phyloP scores from a whole-genome alignment of 92 coral and sea anemone genomes.

The Blastomussa wellsi region DNA sequence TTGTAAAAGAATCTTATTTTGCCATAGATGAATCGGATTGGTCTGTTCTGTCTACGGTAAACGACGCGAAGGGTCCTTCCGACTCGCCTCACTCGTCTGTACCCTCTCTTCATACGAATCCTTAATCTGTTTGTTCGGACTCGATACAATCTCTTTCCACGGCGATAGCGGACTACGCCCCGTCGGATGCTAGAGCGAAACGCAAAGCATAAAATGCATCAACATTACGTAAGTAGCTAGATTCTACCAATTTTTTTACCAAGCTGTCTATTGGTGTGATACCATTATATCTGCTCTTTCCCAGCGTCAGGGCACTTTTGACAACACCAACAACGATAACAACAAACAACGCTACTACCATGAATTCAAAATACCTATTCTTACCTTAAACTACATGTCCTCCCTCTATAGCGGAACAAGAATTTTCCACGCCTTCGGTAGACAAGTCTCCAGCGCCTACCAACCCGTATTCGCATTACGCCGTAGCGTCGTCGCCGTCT shows the following conservation, averaged over 20 bases:
- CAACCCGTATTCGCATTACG: conserved; percentile 26
- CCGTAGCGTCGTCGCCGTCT: conserved; percentile 16
- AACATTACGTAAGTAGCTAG: neutral
- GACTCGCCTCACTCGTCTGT: conserved; percentile 8
- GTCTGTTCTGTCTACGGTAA: neutral
- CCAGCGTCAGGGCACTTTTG: too few species aligned
- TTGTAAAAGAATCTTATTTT: conserved; percentile 8
- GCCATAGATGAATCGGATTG: conserved; percentile 23
- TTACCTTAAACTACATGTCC: conserved; percentile 7
- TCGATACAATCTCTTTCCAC: conserved; percentile 9
- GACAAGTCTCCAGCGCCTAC: conserved; percentile 17
- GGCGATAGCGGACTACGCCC: conserved; percentile 18
- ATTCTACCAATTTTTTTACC: too few species aligned
- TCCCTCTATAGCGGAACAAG: conserved; percentile 28
- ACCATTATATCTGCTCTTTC: too few species aligned
- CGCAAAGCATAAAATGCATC: neutral
- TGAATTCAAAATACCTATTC: neutral
- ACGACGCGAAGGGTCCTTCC: neutral
- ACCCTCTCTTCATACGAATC: conserved; percentile 14
- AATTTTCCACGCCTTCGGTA: conserved; percentile 17
- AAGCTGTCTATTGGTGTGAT: too few species aligned
- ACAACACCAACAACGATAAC: too few species aligned
- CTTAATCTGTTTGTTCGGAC: neutral
- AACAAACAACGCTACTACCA: neutral
- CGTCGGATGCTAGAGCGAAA: conserved; percentile 12